Conservation (phyloP, 2,888 invertebrate species). For the Neelides folsomi region DNA sequence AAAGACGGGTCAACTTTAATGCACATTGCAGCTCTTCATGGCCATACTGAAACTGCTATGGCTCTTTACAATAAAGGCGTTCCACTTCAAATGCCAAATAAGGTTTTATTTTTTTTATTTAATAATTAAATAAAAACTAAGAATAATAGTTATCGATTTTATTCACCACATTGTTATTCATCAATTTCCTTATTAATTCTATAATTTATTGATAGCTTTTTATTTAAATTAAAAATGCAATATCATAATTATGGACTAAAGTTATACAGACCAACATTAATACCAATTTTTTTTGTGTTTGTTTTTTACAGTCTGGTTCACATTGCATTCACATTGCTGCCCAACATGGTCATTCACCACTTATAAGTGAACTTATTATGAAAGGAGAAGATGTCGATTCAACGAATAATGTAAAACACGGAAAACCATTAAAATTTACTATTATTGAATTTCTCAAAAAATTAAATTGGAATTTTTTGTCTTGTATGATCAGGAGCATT, state of each 20-base stretch:
- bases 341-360: constrained; percentile 90
- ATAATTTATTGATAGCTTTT: too few species aligned
- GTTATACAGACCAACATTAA: not conserved
- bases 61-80: constrained; percentile 98
- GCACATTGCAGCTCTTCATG: constrained; percentile 94
- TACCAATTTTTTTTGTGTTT: not conserved
- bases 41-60: constrained; percentile 95
- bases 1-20: constrained; percentile 97
- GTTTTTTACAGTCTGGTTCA: constrained; percentile 64
- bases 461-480: not conserved
- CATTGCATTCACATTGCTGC: constrained; percentile 94
- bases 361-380: constrained; percentile 92
- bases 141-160: too few species aligned
- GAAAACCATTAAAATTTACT: too few species aligned
- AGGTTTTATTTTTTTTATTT: too few species aligned
- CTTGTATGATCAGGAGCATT: constrained; percentile 61
- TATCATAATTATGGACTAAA: too few species aligned
- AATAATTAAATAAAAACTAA: too few species aligned
- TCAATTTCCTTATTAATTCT: too few species aligned
- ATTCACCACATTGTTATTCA: too few species aligned
- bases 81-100: constrained; percentile 98
- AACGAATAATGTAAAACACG: constrained; percentile 73
- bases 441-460: too few species aligned
- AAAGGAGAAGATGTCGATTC: constrained; percentile 98
- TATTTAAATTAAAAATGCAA: too few species aligned